Conservation (phyloP, 2,113 vertebrate genomes). For the Mobula hypostoma region DNA sequence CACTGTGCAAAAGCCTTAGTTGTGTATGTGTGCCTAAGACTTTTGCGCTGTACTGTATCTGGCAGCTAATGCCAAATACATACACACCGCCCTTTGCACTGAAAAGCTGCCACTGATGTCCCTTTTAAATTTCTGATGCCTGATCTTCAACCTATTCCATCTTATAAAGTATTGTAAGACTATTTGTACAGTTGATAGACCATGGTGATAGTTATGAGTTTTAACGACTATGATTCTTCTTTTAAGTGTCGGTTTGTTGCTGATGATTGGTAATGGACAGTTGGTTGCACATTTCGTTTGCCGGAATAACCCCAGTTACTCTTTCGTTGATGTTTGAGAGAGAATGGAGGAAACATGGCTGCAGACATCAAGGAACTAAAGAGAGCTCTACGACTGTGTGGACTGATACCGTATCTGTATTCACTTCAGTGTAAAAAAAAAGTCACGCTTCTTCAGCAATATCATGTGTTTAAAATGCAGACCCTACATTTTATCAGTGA, state of each 20-base stretch:
- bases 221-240: background rate
- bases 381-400: background rate
- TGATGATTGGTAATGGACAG: constrained; percentile 65
- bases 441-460: background rate
- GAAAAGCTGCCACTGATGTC: too few species aligned
- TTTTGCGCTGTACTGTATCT: too few species aligned
- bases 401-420: background rate
- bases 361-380: background rate
- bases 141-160: too few species aligned
- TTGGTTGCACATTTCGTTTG: constrained; percentile 61
- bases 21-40: too few species aligned
- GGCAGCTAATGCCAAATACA: too few species aligned
- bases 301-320: constrained; percentile 49
- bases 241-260: constrained; percentile 57
- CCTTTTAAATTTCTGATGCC: too few species aligned
- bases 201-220: background rate
- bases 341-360: constrained; percentile 41
- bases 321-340: constrained; percentile 49
- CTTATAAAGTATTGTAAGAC: background rate
- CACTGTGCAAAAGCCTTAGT: too few species aligned
- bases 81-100: too few species aligned
- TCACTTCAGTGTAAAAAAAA: background rate
- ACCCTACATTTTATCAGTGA: background rate
- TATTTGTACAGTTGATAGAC: background rate
- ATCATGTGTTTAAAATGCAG: background rate